Base-by-base conservation (phyloP, 2,888 invertebrate species). In the Thysanoteuthis rhombus region DNA sequence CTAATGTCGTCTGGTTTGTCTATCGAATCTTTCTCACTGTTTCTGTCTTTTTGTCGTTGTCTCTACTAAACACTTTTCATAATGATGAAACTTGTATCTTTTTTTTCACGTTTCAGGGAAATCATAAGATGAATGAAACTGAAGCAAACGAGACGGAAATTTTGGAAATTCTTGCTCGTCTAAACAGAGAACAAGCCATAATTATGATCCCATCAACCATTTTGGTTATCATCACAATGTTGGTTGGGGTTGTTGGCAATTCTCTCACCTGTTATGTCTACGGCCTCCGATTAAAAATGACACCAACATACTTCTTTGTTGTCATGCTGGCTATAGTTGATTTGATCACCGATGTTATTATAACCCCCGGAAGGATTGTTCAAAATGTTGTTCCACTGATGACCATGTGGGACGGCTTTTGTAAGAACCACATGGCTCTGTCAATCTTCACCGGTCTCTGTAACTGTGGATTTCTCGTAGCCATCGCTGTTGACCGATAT, bases 321-420 rank as follows among this genome's bases (percentile, higher is more conserved):
- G 92, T 92, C 92, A 92, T 92, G 92, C 32, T 92, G 40, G 92
- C 92, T 32, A 19, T n/a, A n/a, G 45, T 45, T 10, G 92, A 92
- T 92, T 92, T 92, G 32, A 92, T 92, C 4, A 92, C 45, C 42
- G 42, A 45, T 92, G 40, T 22, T 32, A 92, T 92, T 10, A 92
- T 92, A 32, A 92, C 92, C 28, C 92, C 92, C n/a, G 92, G 92
- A n/a, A 38, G 92, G 19, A 92, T 92, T 32, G n/a, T 92, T 0
- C 92, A 92, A 22, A 92, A 92, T n/a, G 45, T 92, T 28, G 40
- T n/a, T 28, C 92, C 92, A 10, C 19, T 92, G 45, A 45, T 45
- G 40, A 92, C 92, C 40, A 92, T 32, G 4, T 92, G 42, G 42
- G 92, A 92, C 19, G 92, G 42, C 10, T 28, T 92, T 42, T 92